Percentiles rank a stretch among this genome's conserved stretches.
Conservation (phyloP, 2,888 invertebrate genomes). For the Torymus aiolomorphi region DNA sequence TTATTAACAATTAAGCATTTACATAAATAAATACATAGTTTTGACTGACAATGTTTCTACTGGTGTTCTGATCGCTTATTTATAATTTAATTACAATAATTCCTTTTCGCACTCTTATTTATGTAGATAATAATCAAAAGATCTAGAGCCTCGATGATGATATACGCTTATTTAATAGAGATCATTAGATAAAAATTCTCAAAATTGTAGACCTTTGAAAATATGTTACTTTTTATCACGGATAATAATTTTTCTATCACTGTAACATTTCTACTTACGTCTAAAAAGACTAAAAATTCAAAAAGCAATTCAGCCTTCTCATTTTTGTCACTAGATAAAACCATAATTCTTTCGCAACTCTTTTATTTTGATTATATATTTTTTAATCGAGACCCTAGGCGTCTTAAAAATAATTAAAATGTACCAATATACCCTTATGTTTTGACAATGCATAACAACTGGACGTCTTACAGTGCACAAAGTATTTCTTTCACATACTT, state of each 20-base stretch:
- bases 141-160: slow-evolving; percentile 40
- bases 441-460: slow-evolving; percentile 43
- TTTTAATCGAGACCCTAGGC: slow-evolving; percentile 44
- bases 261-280: slow-evolving; percentile 19
- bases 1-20: too few relatives aligned
- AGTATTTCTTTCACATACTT: slow-evolving; percentile 38
- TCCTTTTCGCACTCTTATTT: slow-evolving; percentile 20
- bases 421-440: slow-evolving; percentile 36
- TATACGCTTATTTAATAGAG: slow-evolving; percentile 20
- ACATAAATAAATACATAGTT: background rate
- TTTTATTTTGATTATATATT: slow-evolving; percentile 42
- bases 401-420: slow-evolving; percentile 42
- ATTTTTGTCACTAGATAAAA: slow-evolving; percentile 27
- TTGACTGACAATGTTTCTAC: slow-evolving; percentile 7
- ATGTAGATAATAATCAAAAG: slow-evolving; percentile 41
- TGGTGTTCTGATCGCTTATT: slow-evolving; percentile 15
- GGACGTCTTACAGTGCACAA: slow-evolving; percentile 43
- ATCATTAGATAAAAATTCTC: slow-evolving; percentile 27
- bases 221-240: slow-evolving; percentile 34
- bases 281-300: slow-evolving; percentile 29
- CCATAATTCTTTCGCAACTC: slow-evolving; percentile 25
- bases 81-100: slow-evolving; percentile 15
- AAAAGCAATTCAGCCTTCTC: slow-evolving; percentile 38
- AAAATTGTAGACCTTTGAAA: slow-evolving; percentile 34
- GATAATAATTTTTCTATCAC: slow-evolving; percentile 26